phyloP scores from a whole-genome alignment of 2,113 vertebrate species.

The Cyanoliseus patagonus region DNA sequence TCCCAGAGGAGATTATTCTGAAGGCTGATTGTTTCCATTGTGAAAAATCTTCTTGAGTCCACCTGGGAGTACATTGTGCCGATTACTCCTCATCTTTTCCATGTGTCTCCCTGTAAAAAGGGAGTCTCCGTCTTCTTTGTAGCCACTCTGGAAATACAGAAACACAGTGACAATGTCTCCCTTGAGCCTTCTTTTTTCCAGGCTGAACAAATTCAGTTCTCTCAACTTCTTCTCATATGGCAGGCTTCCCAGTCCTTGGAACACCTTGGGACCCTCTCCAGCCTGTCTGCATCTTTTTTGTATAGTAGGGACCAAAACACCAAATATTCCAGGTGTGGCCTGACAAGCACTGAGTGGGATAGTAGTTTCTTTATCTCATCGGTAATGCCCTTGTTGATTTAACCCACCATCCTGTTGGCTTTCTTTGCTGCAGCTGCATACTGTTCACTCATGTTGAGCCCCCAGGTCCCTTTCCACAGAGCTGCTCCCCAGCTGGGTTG shows the following conservation, averaged over 20 bases:
- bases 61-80: not conserved
- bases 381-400: not conserved
- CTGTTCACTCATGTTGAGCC: not conserved
- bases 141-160: not conserved
- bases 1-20: not conserved
- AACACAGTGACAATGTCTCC: not conserved
- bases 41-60: not conserved
- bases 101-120: not conserved
- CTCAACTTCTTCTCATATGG: not conserved
- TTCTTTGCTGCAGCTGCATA: not conserved
- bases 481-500: not conserved
- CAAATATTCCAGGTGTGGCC: not conserved
- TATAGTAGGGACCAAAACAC: not conserved
- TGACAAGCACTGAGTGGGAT: rapidly evolving
- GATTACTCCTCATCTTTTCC: not conserved
- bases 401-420: not conserved
- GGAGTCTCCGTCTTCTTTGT: not conserved
- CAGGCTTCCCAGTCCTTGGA: not conserved
- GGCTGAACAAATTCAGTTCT: not conserved
- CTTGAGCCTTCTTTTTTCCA: not conserved
- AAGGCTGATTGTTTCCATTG: not conserved
- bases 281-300: not conserved
- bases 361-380: not conserved
- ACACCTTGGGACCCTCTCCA: not conserved
- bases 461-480: not conserved